A percentile compares a stretch with the other conserved stretches of the same genome.
These are phyloP conservation scores for Batillaria attramentaria DNA, from an alignment of 1,140 invertebrate genomes.

Conservation along the genomic window DNA sequence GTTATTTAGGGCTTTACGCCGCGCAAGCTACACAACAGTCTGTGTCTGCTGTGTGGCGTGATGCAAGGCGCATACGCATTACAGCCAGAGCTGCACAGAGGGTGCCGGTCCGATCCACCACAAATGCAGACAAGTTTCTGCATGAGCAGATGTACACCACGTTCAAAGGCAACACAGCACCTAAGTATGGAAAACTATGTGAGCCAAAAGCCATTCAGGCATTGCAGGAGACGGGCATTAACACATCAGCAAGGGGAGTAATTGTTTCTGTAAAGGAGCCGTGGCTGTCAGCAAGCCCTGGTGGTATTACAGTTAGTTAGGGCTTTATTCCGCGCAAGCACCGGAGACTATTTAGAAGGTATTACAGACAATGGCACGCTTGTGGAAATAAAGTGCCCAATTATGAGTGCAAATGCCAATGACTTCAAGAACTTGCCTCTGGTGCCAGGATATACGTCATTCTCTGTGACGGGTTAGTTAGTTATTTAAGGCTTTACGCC, in stretches of 20 bases:
- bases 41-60: no score
- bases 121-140: neutral
- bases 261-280: neutral
- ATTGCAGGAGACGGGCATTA: neutral
- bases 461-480: no score
- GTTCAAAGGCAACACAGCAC: neutral
- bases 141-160: neutral
- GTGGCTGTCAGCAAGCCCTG: constrained; percentile 15
- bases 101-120: neutral
- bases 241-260: neutral
- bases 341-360: no score
- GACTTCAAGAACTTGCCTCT: no score
- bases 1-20: no score
- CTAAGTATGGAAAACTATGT: neutral
- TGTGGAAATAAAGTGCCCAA: no score
- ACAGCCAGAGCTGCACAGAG: neutral
- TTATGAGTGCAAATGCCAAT: no score
- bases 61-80: neutral
- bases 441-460: no score
- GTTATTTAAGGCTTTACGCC: no score
- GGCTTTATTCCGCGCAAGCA: no score
- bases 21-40: no score
- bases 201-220: neutral
- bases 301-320: constrained; percentile 7
- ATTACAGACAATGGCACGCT: no score